phyloP scores from a whole-genome alignment of 1,140 invertebrate species.

The Cydia splendana region DNA sequence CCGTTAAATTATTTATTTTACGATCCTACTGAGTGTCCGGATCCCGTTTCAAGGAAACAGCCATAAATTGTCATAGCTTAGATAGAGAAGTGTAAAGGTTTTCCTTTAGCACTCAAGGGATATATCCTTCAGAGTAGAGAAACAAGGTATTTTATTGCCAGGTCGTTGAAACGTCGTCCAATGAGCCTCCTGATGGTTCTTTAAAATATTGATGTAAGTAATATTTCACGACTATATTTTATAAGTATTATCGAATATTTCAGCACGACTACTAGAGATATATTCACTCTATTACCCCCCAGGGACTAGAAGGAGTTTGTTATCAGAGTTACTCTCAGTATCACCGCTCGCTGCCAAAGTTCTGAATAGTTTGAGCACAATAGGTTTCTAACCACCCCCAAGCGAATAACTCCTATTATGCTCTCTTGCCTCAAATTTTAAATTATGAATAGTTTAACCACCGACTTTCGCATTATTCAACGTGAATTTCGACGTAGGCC shows the following conservation, averaged over 20 bases:
- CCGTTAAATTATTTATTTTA: conserved; percentile 67
- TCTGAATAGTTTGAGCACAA: conserved; percentile 24
- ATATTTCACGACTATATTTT: neutral
- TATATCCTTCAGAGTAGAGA: conserved; percentile 2
- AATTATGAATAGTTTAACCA: conserved; percentile 13
- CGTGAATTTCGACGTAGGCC: conserved; percentile 8
- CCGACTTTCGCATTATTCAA: neutral
- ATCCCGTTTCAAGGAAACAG: conserved; percentile 49
- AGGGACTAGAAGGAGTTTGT: neutral
- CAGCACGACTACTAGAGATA: neutral
- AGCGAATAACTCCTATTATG: conserved; percentile 21
- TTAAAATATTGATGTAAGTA: too few relatives aligned
- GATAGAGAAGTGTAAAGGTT: conserved; percentile 44
- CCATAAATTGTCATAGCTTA: conserved; percentile 60
- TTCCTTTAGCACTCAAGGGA: conserved; percentile 18
- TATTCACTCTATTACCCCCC: neutral
- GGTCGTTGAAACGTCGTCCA: neutral
- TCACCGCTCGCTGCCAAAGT: neutral
- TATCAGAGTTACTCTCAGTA: conserved; percentile 14
- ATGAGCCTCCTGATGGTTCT: too few relatives aligned
- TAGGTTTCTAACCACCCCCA: conserved; percentile 23
- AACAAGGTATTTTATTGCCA: conserved; percentile 24
- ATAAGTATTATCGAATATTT: too few relatives aligned
- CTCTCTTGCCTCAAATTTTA: conserved; percentile 19
- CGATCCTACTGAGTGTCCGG: conserved; percentile 61